Evolutionary conservation across 2,888 invertebrate species (phyloP).

Genomic region (Griposia aprilina): DNA sequence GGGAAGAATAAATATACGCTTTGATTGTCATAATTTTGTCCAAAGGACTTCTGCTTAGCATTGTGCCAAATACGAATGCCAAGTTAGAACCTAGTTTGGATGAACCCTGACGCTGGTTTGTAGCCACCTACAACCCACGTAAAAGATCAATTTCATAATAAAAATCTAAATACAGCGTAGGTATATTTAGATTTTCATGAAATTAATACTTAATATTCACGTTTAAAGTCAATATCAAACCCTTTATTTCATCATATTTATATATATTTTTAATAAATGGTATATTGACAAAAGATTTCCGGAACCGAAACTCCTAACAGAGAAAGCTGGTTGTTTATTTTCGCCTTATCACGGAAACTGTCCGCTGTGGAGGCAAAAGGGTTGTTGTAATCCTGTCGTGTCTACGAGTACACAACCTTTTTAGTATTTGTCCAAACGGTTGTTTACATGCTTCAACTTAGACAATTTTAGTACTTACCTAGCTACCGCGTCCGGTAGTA

Average conservation of each 20-base stretch:
- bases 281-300: slow-evolving; percentile 18
- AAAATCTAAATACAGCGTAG: neutral
- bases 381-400: slow-evolving; percentile 14
- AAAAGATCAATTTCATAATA: neutral
- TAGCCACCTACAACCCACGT: too few relatives aligned
- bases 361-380: slow-evolving; percentile 27
- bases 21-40: neutral
- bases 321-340: slow-evolving; percentile 12
- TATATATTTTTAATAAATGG: slow-evolving; percentile 22
- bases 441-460: slow-evolving; percentile 17
- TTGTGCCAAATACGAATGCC: too few relatives aligned
- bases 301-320: slow-evolving; percentile 14
- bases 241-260: neutral
- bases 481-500: neutral
- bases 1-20: neutral
- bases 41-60: neutral
- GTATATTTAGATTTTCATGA: neutral
- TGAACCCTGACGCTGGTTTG: too few relatives aligned
- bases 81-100: neutral
- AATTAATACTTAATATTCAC: neutral
- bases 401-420: slow-evolving; percentile 19
- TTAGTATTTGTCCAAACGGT: slow-evolving; percentile 15
- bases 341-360: slow-evolving; percentile 26
- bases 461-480: neutral
- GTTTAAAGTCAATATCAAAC: neutral